These are phyloP conservation scores for Plecturocebus donacophilus DNA, from an alignment of 2,113 vertebrate species.

Conservation along the genomic window DNA sequence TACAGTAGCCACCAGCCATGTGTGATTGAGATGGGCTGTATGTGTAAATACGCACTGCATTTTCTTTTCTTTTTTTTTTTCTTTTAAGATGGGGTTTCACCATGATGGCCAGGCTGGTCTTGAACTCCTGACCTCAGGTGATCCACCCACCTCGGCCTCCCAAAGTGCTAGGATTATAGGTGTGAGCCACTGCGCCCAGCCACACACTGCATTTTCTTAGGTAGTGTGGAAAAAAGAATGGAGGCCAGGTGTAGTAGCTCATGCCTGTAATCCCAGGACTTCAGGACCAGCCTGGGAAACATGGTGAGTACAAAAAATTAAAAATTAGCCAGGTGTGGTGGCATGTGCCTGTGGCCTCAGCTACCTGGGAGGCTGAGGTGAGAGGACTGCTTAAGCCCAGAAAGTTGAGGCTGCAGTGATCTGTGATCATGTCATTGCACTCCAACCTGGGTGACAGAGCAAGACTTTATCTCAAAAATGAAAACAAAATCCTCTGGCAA, in stretches of 20 bases:
- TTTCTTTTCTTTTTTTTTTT: no score
- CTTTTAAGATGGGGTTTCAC: no score
- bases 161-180: no score
- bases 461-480: not conserved
- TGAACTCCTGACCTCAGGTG: no score
- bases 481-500: not conserved
- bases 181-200: no score
- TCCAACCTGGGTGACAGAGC: not conserved
- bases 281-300: not conserved
- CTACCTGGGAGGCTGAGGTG: not conserved
- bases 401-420: not conserved
- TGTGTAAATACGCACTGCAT: not conserved
- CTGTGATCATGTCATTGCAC: not conserved
- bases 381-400: not conserved
- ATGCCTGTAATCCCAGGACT: not conserved
- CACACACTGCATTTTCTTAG: not conserved
- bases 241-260: no score
- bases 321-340: not conserved
- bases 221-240: no score
- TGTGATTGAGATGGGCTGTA: fast-evolving
- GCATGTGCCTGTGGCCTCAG: not conserved
- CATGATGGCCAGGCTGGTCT: no score
- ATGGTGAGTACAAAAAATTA: not conserved
- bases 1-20: fast-evolving
- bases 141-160: no score